Percentiles rank a stretch among this genome's conserved stretches.
These are phyloP conservation scores for Hyla sarda DNA, from an alignment of 2,113 vertebrate species.

Conservation along the genomic window DNA sequence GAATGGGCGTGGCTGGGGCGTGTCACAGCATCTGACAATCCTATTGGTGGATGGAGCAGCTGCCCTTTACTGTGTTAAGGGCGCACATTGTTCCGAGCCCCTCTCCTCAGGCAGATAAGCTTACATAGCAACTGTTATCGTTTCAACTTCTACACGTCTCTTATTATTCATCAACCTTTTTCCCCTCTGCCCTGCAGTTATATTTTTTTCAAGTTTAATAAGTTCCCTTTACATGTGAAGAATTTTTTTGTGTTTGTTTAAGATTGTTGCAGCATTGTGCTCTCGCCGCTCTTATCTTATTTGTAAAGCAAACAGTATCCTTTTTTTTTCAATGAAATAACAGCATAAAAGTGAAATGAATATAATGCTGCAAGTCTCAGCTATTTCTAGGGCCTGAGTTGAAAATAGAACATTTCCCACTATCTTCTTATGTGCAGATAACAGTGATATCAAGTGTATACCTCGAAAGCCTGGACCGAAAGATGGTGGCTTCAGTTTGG, in stretches of 20 bases:
- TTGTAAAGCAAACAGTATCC: background rate
- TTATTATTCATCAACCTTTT: slow-evolving; percentile 10
- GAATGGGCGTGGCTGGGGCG: slow-evolving; percentile 30
- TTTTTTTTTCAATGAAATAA: background rate
- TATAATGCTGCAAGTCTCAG: background rate
- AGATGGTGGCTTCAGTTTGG: background rate
- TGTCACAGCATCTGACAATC: background rate
- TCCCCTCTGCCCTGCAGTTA: background rate
- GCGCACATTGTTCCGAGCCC: slow-evolving; percentile 40
- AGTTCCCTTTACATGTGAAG: background rate
- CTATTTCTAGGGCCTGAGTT: background rate
- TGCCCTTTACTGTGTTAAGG: slow-evolving; percentile 42
- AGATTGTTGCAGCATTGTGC: slow-evolving; percentile 4
- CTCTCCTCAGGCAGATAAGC: slow-evolving; percentile 42
- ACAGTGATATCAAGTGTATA: background rate
- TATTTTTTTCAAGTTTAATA: slow-evolving; percentile 9
- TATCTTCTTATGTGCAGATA: background rate
- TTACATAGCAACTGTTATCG: slow-evolving; percentile 48
- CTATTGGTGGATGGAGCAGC: slow-evolving; percentile 40
- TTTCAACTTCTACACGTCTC: slow-evolving; percentile 27
- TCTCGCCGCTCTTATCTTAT: background rate
- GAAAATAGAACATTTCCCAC: background rate
- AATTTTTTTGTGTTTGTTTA: slow-evolving; percentile 16
- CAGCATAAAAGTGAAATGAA: background rate
- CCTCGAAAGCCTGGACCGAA: background rate